A percentile compares a stretch with the other conserved stretches of the same genome.
Evolutionary conservation across 2,797 vertebrate species (phyloP).

Genomic region (Crocodylus rhombifer): DNA sequence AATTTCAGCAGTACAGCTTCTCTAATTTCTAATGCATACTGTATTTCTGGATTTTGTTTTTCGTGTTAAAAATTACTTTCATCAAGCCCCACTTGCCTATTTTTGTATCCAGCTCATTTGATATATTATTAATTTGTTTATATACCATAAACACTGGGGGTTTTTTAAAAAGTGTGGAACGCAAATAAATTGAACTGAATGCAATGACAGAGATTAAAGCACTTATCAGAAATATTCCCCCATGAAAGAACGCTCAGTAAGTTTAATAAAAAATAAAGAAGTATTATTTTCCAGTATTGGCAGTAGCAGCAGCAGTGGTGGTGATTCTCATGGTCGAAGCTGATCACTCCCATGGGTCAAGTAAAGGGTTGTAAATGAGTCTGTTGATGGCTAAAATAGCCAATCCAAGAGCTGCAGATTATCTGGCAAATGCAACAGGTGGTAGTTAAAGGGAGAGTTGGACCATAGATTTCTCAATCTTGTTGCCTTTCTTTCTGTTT

Average conservation of each 20-base stretch:
- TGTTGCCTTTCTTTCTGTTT: too few relatives aligned
- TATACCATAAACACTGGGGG: not conserved
- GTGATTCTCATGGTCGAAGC: too few relatives aligned
- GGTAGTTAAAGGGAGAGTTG: too few relatives aligned
- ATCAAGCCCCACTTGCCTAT: constrained; percentile 52
- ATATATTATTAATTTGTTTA: not conserved
- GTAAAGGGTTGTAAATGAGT: too few relatives aligned
- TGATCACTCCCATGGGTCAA: too few relatives aligned
- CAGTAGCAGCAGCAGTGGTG: too few relatives aligned
- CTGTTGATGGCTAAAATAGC: too few relatives aligned
- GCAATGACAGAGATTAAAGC: constrained; percentile 32
- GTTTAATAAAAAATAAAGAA: not conserved
- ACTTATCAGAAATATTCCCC: not conserved
- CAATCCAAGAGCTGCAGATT: too few relatives aligned
- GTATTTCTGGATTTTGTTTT: constrained; percentile 59
- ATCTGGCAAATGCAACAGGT: too few relatives aligned
- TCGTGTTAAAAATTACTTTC: constrained; percentile 34
- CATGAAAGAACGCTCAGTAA: constrained; percentile 54
- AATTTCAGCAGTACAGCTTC: constrained; percentile 56
- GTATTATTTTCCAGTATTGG: too few relatives aligned
- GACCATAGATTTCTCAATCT: too few relatives aligned
- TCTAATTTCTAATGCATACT: constrained; percentile 42
- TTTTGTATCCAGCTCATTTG: constrained; percentile 57
- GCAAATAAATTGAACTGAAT: constrained; percentile 54
- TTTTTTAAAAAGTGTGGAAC: constrained; percentile 49